Base-by-base conservation (phyloP, 2,888 invertebrate species). In the Yponomeuta evonymella region DNA sequence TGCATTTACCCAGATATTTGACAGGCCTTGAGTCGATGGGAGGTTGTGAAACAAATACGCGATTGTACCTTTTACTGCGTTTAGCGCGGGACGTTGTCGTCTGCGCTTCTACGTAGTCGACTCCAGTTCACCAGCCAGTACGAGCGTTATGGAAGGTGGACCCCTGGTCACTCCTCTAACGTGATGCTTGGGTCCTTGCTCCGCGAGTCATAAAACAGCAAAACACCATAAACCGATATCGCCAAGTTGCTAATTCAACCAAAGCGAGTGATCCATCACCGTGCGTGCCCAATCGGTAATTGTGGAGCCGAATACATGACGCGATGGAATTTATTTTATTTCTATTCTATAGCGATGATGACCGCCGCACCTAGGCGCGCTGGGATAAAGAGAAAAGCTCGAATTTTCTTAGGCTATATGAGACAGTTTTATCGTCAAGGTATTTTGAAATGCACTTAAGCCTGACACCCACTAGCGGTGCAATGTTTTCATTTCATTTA, bases 251-350 rank as follows among this genome's bases (percentile, higher is more conserved):
- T 58, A 58, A 58, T 58, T 58, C 51, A 15, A 8, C 15, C 51
- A 43, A 43, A 9, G 15, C 51, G 51, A 58, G 51, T 58, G 51
- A 58, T 58, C 51, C 51, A 58, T 58, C 51, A 58, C 51, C 51
- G 51, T 58, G 51, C 51, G 51, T 58, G 51, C 51, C 51, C 51
- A 58, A 58, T 58, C 51, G 51, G 51, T 58, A 58, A 58, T 58
- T 58, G 51, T 15, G 51, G 51, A 15, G 51, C 51, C 51, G 15
- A 58, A 58, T 58, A 15, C 51, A 43, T 43, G 43, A 43, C 15
- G 15, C 51, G 15, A 58, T 58, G 43, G 43, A 58, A 12, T 12
- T 58, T 12, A 12, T 15, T 58, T 58, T 58, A 58, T 58, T 58
- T 58, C 51, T 58, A 58, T 58, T 58, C 51, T 12, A 58, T 5